Conservation (phyloP, 2,888 invertebrate genomes). For the Campoletis raptor region DNA sequence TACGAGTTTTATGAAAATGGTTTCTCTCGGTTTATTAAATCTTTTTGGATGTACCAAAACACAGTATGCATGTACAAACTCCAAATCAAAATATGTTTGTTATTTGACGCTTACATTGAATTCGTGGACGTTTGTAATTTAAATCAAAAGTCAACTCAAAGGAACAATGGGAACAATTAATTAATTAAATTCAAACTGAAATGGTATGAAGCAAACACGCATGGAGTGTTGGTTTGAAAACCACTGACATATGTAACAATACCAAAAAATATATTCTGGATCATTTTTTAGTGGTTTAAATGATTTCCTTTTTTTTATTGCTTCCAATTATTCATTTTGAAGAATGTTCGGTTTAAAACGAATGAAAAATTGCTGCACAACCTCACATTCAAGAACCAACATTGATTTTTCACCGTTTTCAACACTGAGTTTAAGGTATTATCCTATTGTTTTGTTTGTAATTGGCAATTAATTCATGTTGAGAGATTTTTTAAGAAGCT, state of each 20-base stretch:
- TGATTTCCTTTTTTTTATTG: not conserved
- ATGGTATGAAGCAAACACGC: not conserved
- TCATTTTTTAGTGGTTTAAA: not conserved
- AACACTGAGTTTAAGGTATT: not conserved
- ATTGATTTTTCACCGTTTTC: not conserved
- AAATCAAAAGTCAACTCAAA: not conserved
- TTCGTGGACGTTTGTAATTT: not conserved
- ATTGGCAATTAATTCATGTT: constrained; percentile 49
- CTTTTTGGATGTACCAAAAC: not conserved
- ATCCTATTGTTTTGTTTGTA: constrained; percentile 22
- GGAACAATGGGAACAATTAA: not conserved
- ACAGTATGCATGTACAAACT: not conserved
- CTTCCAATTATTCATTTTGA: not conserved
- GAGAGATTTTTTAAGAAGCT: constrained; percentile 13
- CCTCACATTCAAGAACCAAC: not conserved
- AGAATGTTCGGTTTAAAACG: not conserved
- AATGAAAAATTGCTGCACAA: not conserved
- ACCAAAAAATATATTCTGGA: not conserved
- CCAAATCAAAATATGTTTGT: not conserved
- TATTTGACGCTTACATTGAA: not conserved
- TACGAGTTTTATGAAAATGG: constrained; percentile 11
- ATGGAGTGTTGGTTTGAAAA: not conserved
- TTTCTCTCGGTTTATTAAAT: not conserved
- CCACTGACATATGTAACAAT: not conserved
- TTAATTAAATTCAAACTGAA: not conserved